Evolutionary conservation across 1,140 invertebrate species (phyloP).

Genomic region (Maconellicoccus hirsutus): DNA sequence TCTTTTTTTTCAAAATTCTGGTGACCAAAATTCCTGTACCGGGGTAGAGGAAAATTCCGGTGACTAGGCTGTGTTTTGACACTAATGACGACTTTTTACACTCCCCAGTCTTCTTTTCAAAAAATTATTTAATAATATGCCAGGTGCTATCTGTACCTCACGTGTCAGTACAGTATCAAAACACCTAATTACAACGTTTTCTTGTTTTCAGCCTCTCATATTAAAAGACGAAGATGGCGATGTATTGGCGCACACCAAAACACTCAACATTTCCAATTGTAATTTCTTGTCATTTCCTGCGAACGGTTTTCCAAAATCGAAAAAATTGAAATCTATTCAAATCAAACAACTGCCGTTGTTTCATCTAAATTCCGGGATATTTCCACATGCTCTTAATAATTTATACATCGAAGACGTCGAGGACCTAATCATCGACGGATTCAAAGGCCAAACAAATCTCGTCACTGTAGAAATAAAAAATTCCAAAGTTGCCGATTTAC

Average conservation of each 20-base stretch:
- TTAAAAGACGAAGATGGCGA: constrained; percentile 16
- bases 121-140: too few relatives aligned
- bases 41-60: too few relatives aligned
- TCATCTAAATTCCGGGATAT: constrained; percentile 24
- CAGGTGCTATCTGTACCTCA: too few relatives aligned
- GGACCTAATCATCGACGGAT: constrained; percentile 22
- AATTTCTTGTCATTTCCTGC: constrained; percentile 6
- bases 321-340: constrained; percentile 1
- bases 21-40: too few relatives aligned
- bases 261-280: not conserved
- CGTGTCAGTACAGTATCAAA: too few relatives aligned
- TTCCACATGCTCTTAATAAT: constrained; percentile 12
- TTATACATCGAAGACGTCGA: constrained; percentile 22
- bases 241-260: not conserved
- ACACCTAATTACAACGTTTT: not conserved
- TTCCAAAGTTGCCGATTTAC: not conserved
- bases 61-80: too few relatives aligned
- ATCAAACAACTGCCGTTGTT: constrained; percentile 19
- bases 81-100: too few relatives aligned
- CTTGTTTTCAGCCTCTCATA: not conserved
- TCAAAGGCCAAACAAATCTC: constrained; percentile 1
- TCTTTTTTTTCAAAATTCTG: too few relatives aligned
- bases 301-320: not conserved
- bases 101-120: too few relatives aligned
- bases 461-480: not conserved